Base-by-base conservation (phyloP, 2,888 invertebrate species). In the Drosophila percnosoma region DNA sequence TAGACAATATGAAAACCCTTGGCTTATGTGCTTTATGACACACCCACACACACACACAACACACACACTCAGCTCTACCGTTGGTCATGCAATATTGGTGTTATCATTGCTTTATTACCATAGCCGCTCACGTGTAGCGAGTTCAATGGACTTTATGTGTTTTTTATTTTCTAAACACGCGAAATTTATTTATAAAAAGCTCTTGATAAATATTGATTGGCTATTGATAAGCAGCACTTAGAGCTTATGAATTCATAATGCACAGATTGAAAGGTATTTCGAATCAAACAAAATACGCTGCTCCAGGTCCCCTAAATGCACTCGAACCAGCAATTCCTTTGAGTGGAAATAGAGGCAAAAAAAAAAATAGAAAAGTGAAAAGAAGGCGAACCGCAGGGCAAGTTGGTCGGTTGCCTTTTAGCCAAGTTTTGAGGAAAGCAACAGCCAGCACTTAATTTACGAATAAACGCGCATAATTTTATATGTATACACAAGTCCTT, bases 401-500 rank as follows among this genome's bases (percentile, higher is more conserved):
- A 83, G 83, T 90, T 83, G 62, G 76, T 67, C 66, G 73, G 34
- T 51, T 71, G 80, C 65, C 38, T 51, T 49, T 31, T 36, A 34
- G n/a, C 15, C 40, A 27, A 38, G 38, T 48, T 40, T 75, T 71
- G 64, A 45, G 51, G 66, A 75, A 78, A 85, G 89, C 87, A 84
- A 80, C 85, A 86, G 90, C 87, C 87, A 90, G 89, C 85, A 86
- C 87, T 87, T 90, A 87, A 90, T 87, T 87, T 87, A 88, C 90
- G 89, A 86, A 88, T 90, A 87, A 87, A 88, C 87, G 90, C 89
- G 87, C 91, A 87, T 87, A 90, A 87, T 91, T 87, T 90, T 90
- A 83, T 90, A 86, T 86, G 80, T 87, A 89, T 82, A 89, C 65
- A 80, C 63, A 80, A 75, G 84, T 62, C 72, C 15, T 24, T 45